Percentiles rank a stretch among this genome's conserved stretches.
phyloP scores from a whole-genome alignment of 2,888 invertebrate genomes.

The Epinotia nisella region DNA sequence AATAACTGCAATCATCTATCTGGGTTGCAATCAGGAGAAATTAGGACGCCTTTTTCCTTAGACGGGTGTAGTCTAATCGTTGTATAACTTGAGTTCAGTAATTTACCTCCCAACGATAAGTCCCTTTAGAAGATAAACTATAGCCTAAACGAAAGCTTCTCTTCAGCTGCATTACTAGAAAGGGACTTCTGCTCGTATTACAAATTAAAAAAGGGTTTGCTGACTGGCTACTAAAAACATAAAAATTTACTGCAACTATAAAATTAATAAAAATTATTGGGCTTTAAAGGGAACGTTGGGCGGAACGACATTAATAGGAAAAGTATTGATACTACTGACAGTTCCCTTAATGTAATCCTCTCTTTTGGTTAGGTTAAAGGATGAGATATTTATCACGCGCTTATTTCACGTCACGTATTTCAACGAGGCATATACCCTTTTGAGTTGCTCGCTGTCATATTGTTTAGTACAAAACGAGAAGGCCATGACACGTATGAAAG shows the following conservation, averaged over 20 bases:
- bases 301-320: neutral
- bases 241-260: neutral
- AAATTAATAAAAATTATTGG: neutral
- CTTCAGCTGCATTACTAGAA: neutral
- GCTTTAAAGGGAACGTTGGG: neutral
- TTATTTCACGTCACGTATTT: neutral
- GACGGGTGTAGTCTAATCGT: slow-evolving; percentile 2
- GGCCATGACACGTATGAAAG: slow-evolving; percentile 14
- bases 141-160: neutral
- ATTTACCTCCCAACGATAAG: neutral
- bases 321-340: too few species aligned
- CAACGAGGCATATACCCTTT: slow-evolving; percentile 3
- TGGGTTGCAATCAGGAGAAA: slow-evolving; percentile 28
- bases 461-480: slow-evolving; percentile 8
- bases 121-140: neutral
- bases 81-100: neutral
- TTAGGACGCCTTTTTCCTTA: slow-evolving; percentile 7
- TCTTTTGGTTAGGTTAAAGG: neutral
- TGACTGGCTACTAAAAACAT: too few species aligned
- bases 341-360: neutral
- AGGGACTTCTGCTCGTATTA: neutral
- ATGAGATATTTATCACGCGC: neutral
- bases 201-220: neutral
- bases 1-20: slow-evolving; percentile 39
- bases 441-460: neutral